These are phyloP conservation scores for Gymnorhina tibicen DNA, from an alignment of 2,113 vertebrate species.

Conservation along the genomic window DNA sequence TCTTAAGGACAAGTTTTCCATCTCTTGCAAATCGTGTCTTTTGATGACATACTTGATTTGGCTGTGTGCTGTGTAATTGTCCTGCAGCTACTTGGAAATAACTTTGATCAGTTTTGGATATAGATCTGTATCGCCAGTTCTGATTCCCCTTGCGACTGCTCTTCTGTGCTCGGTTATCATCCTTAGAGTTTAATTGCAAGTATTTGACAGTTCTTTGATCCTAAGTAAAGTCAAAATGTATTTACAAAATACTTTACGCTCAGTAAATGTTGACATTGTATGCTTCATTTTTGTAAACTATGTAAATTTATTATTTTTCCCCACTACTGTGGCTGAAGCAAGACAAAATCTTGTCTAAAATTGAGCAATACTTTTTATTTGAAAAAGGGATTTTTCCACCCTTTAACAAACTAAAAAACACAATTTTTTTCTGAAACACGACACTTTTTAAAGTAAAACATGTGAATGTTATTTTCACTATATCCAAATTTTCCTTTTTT, in stretches of 20 bases:
- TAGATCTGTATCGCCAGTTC: background rate
- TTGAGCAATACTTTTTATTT: slow-evolving; percentile 33
- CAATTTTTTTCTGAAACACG: background rate
- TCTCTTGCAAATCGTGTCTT: background rate
- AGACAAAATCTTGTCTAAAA: background rate
- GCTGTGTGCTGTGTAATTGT: background rate
- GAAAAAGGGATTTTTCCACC: background rate
- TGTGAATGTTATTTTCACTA: background rate
- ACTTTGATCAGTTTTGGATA: slow-evolving; percentile 22
- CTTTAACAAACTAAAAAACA: background rate
- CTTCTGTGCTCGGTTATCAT: background rate
- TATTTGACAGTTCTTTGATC: background rate
- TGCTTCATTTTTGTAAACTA: background rate
- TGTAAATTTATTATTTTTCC: background rate
- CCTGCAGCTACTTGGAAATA: background rate
- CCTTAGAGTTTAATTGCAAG: background rate
- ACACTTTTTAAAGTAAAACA: background rate
- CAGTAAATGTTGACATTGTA: background rate
- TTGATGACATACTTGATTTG: background rate
- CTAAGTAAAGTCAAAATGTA: background rate
- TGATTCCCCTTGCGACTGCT: background rate
- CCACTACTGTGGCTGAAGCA: background rate
- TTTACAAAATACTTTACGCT: background rate
- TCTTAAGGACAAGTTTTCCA: background rate
- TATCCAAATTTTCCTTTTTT: background rate